Conservation (phyloP, 2,113 vertebrate genomes). For the Chionodraco myersi region DNA sequence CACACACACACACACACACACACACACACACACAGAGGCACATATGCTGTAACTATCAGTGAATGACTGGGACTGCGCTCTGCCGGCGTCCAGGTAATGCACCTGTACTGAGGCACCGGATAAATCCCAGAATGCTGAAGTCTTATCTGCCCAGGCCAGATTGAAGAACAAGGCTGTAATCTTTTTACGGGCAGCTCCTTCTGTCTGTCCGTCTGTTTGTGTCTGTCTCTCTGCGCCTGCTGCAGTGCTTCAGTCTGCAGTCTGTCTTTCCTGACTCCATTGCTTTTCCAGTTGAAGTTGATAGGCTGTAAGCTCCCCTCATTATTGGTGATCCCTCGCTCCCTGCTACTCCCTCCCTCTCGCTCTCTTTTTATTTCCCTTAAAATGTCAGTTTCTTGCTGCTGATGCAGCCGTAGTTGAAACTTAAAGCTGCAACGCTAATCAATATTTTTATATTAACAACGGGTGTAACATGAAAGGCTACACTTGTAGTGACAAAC, state of each 20-base stretch:
- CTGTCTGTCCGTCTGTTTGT: constrained; percentile 38
- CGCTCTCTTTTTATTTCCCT: constrained; percentile 26
- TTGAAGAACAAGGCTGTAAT: constrained; percentile 57
- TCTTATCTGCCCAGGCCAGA: constrained; percentile 74
- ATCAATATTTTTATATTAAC: constrained; percentile 5
- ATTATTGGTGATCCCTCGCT: constrained; percentile 53
- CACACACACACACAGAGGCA: constrained; percentile 32
- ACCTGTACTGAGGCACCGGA: constrained; percentile 67
- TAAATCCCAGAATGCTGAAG: constrained; percentile 71
- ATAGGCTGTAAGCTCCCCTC: constrained; percentile 61
- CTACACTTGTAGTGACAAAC: neutral
- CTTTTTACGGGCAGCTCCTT: constrained; percentile 49
- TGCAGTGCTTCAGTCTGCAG: constrained; percentile 44
- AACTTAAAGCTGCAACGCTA: constrained; percentile 3
- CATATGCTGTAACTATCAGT: constrained; percentile 56
- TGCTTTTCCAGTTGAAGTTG: constrained; percentile 43
- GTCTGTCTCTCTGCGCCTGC: constrained; percentile 12
- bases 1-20: constrained; percentile 21
- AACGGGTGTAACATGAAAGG: neutral
- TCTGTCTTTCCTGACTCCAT: constrained; percentile 40
- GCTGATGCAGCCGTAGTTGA: constrained; percentile 19
- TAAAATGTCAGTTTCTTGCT: constrained; percentile 31
- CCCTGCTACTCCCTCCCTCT: neutral
- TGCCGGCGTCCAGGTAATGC: constrained; percentile 66
- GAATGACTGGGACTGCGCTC: constrained; percentile 49